phyloP scores from a whole-genome alignment of 2,113 vertebrate species.

The Corvus moneduloides region DNA sequence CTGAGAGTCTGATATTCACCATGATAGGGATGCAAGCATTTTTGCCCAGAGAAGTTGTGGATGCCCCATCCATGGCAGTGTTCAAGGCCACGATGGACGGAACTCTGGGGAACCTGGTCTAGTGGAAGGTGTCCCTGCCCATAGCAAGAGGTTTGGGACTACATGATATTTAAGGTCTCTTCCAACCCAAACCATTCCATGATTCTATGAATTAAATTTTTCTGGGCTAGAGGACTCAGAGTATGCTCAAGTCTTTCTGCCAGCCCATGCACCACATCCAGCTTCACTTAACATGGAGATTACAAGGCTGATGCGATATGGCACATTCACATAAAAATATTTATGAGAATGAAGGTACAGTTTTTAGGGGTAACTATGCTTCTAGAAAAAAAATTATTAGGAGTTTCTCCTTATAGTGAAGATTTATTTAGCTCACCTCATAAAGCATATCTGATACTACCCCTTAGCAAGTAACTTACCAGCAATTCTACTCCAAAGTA shows the following conservation, averaged over 20 bases:
- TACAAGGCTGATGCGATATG: neutral
- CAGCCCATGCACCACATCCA: neutral
- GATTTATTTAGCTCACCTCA: neutral
- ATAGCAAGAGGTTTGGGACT: neutral
- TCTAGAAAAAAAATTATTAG: neutral
- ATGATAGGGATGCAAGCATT: fast-evolving
- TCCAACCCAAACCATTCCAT: neutral
- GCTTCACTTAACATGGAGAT: neutral
- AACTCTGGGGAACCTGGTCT: neutral
- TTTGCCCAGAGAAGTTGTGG: neutral
- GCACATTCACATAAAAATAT: neutral
- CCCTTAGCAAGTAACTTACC: constrained; percentile 79
- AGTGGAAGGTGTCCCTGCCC: neutral
- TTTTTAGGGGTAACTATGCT: neutral
- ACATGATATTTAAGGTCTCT: neutral
- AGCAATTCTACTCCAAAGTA: constrained; percentile 97
- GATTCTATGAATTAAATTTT: neutral
- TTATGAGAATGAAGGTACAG: neutral
- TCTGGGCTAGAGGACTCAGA: neutral
- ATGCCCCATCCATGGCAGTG: neutral
- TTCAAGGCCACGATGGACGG: neutral
- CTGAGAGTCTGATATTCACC: neutral
- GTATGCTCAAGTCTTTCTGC: neutral
- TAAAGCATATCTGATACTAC: neutral
- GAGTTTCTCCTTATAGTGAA: neutral